These are phyloP conservation scores for Aleadryas rufinucha DNA, from an alignment of 2,113 vertebrate species.

Conservation along the genomic window DNA sequence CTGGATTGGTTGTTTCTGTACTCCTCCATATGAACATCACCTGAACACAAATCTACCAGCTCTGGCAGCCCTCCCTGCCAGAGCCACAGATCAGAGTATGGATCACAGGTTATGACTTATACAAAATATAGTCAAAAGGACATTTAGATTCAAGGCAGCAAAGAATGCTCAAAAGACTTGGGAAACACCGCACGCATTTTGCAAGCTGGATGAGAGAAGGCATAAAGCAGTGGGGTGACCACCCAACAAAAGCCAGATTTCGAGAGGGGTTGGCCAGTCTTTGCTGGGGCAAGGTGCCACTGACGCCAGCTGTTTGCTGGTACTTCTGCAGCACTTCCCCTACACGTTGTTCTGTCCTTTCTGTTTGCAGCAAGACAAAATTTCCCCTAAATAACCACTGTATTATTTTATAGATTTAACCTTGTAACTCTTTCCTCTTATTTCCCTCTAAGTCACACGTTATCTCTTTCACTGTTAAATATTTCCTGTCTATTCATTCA, in stretches of 20 bases:
- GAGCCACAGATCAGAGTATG: not conserved
- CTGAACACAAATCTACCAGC: not conserved
- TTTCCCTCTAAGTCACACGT: constrained; percentile 36
- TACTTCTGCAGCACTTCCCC: not conserved
- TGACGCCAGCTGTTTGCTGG: not conserved
- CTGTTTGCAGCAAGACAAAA: not conserved
- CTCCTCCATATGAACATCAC: not conserved
- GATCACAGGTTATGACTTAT: not conserved
- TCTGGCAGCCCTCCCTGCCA: not conserved
- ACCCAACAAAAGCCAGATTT: not conserved
- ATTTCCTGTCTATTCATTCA: constrained; percentile 65
- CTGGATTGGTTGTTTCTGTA: not conserved
- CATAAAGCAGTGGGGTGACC: not conserved
- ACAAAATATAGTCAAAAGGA: not conserved
- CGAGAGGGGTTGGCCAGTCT: not conserved
- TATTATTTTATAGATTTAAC: constrained; percentile 57
- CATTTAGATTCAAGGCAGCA: not conserved
- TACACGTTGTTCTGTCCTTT: not conserved
- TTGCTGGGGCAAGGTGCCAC: not conserved
- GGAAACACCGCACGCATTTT: not conserved
- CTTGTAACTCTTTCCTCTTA: constrained; percentile 43
- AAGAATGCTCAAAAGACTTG: not conserved
- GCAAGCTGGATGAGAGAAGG: not conserved
- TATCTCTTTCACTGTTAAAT: constrained; percentile 54
- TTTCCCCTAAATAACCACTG: not conserved